Evolutionary conservation across 2,113 vertebrate species (phyloP), one percentile per base, ranked within the genome.

Genomic region (Pontoporia blainvillei): DNA sequence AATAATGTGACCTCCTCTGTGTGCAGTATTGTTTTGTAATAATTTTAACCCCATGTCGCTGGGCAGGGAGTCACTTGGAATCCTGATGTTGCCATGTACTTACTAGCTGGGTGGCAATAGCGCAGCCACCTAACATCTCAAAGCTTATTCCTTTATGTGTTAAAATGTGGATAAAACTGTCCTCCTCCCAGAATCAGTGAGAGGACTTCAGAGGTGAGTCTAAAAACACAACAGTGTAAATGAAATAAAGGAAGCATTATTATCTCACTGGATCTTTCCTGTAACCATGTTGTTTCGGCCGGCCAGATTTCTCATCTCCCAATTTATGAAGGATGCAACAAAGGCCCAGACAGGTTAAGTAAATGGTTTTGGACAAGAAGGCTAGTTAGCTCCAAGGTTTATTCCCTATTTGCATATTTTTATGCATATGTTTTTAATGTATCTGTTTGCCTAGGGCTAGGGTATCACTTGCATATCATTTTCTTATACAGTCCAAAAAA

Each of bases 141-240:
- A 71, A 73, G 23, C 1, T 76, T 78, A 8, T 49, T 69, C 52
- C 36, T 46, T 81, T 82, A 21, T 52, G 21, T 10, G 6, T 76
- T 61, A 84, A 84, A 66, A 44, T 8, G 12, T 8, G 5, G 8
- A 75, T 49, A 78, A 61, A 92, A 17, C 18, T 20, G 14, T 76
- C 39, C 41, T 31, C 25, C 71, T 67, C 46, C n/a, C 8, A 54
- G 66, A 88, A 29, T 4, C 66, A 31, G 17, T n/a, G 27, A 91
- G 14, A 84, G 17, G 27, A 64, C 9, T 39, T 86, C 89, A 46
- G 31, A 87, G 23, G 31, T 41, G 18, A 46, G 78, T 88, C 49
- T 76, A 67, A 78, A 94, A 90, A 88, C 7, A 62, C 25, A 89
- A 29, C 27, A 95, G 31, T 49, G 54, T 93, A 94, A 90, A 71